Percentiles rank a stretch among this genome's conserved stretches.
Conservation (phyloP, 1,140 invertebrate species). For the Bombus pyrosoma region DNA sequence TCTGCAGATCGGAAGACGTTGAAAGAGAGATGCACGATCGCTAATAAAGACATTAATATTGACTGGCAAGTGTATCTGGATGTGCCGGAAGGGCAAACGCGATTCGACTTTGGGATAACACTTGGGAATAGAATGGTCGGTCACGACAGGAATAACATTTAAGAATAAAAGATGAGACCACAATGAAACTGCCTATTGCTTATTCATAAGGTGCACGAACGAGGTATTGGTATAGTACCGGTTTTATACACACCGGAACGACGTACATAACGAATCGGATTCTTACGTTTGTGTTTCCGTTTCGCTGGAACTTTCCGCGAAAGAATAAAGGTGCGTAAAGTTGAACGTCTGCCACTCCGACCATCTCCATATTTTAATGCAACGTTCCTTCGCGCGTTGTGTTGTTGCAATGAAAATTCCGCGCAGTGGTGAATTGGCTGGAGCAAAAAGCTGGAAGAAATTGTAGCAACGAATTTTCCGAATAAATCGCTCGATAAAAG, state of each 20-base stretch:
- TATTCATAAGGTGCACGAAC: slow-evolving; percentile 65
- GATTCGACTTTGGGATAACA: slow-evolving; percentile 74
- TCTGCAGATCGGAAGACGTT: background rate
- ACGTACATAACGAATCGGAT: slow-evolving; percentile 44
- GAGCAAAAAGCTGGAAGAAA: background rate
- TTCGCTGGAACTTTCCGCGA: slow-evolving; percentile 13
- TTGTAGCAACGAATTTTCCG: background rate
- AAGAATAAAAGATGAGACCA: slow-evolving; percentile 69
- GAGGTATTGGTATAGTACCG: slow-evolving; percentile 54
- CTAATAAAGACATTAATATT: slow-evolving; percentile 83
- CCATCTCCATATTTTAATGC: slow-evolving; percentile 11
- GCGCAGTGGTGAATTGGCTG: too few relatives aligned
- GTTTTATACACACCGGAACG: slow-evolving; percentile 34
- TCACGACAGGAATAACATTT: slow-evolving; percentile 76
- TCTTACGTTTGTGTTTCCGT: slow-evolving; percentile 26
- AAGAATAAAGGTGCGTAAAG: slow-evolving; percentile 13
- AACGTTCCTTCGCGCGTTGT: background rate
- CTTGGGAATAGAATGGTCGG: slow-evolving; percentile 79
- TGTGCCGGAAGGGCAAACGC: slow-evolving; percentile 72
- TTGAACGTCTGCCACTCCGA: background rate
- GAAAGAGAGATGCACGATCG: slow-evolving; percentile 55
- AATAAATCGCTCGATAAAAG: background rate
- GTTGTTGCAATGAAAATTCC: background rate
- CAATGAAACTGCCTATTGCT: slow-evolving; percentile 69
- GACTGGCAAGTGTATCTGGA: slow-evolving; percentile 75